Base-by-base conservation (phyloP, 2,113 vertebrate species). In the Burhinus bistriatus region DNA sequence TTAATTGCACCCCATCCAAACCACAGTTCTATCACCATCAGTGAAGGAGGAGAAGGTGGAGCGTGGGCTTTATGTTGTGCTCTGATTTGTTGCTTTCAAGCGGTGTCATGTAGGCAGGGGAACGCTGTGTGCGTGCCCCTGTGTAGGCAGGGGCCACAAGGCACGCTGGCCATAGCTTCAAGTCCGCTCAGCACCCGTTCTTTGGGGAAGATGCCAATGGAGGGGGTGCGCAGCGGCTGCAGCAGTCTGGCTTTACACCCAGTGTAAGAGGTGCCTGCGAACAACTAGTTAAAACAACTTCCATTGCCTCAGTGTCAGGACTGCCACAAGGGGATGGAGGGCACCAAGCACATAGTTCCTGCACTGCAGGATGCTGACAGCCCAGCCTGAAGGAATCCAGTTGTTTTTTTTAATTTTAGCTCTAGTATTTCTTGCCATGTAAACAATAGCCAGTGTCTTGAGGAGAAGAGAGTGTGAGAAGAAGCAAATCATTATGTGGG, bases 391-490 rank as follows among this genome's bases (percentile, higher is more conserved):
- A 82, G 81, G 54, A 79, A 82, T 69, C 27, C 70, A 77, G 58
- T 84, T 58, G 29, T 4, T 51, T 69, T 57, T 71, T 95, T 93
- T 51, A 76, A 76, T 85, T 95, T 66, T 81, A 90, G n/a, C 16
- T 93, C 27, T 72, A 83, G 29, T 66, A 40, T 94, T 89, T 91
- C 77, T 89, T 94, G 51, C 62, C 58, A 11, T 83, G 64, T 95
- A 96, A 96, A 94, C 84, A 96, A 83, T 73, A 93, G 59, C 45
- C 34, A 42, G 15, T 47, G n/a, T 91, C 75, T 89, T 88, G 54
- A 92, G 78, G 26, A 95, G 71, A 85, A 81, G 45, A 70, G 62
- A 42, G 23, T 71, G 51, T 84, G 78, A 88, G 85, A 95, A 91
- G 87, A 29, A 79, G 65, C 57, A 95, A 94, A 80, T 96, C 49